These are phyloP conservation scores for Sesia apiformis DNA, from an alignment of 2,888 invertebrate genomes.

Conservation along the genomic window DNA sequence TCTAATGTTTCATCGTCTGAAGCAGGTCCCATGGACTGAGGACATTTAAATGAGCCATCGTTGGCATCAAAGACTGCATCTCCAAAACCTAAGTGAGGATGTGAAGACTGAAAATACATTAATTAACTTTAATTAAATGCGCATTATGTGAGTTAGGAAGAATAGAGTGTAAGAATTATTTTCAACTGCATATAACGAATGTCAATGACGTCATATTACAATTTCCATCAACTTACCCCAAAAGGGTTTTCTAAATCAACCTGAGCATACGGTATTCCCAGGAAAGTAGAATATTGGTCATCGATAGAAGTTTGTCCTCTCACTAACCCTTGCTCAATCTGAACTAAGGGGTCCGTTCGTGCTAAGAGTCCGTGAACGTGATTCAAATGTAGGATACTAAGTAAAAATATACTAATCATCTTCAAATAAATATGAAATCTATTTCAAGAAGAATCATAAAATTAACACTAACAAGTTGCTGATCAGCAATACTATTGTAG, in stretches of 20 bases:
- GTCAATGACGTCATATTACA: background rate
- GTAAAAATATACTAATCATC: constrained; percentile 8
- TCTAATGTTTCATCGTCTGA: constrained; percentile 45
- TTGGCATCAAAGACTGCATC: constrained; percentile 46
- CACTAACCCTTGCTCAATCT: constrained; percentile 50
- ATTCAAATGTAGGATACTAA: constrained; percentile 15
- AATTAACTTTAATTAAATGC: background rate
- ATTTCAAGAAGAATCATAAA: too few species aligned
- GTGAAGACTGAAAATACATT: constrained; percentile 34
- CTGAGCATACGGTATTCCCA: constrained; percentile 58
- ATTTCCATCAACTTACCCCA: constrained; percentile 43
- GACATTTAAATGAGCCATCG: constrained; percentile 44
- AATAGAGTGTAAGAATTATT: background rate
- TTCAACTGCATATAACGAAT: too few species aligned
- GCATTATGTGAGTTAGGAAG: background rate
- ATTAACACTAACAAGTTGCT: too few species aligned
- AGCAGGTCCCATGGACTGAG: constrained; percentile 25
- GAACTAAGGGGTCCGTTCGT: constrained; percentile 55
- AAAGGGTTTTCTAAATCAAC: constrained; percentile 52
- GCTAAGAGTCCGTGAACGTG: constrained; percentile 21
- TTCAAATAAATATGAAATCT: too few species aligned
- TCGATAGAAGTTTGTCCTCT: constrained; percentile 46
- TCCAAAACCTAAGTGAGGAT: constrained; percentile 32
- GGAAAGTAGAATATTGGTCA: constrained; percentile 51
- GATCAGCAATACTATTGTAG: too few species aligned